Evolutionary conservation across 1,140 invertebrate species (phyloP), one percentile per base, ranked within the genome.

Genomic region (Drosophila truncata): DNA sequence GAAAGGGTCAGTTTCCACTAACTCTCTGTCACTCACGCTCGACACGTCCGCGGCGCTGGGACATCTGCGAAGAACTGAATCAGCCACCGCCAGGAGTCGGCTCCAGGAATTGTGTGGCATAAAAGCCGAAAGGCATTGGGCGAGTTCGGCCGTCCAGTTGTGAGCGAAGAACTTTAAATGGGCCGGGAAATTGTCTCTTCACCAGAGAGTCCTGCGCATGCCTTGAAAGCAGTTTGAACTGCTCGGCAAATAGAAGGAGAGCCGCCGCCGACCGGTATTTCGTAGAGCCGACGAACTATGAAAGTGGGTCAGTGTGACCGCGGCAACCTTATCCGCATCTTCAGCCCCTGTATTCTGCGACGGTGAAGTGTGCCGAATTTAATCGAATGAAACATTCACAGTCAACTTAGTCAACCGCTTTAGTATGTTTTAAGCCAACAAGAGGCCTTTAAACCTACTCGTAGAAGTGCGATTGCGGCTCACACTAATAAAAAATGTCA

Each of bases 321-420:
- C 31, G 47, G 35, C 33, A 35, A 4, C 49, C 29, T 14, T 41
- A 31, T 25, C 23, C 18, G 16, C 31, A 41, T 27, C 41, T 14
- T 42, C 23, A n/a, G 29, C n/a, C 25, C 37, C 42, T 39, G 23
- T 66, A 33, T 62, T 50, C 16, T 35, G 37, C 52, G 23, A 33
- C 58, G 61, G 23, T 42, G 57, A 57, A 42, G 73, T 61, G 78
- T 74, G 69, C 50, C 74, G 69, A 84, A 78, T 78, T 78, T 74
- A 85, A 81, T 85, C 67, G 67, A 85, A 85, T 85, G 69, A 81
- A 85, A 78, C 74, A 69, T 78, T 86, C 59, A 85, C 74, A 86
- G 74, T 81, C 61, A 86, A 85, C 78, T 86, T 67, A 85, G 61
- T 78, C 85, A 65, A 67, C 80, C 62, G 69, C 80, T 71, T 81